Conservation (phyloP, 2,113 vertebrate species). For the Corythoichthys intestinalis region DNA sequence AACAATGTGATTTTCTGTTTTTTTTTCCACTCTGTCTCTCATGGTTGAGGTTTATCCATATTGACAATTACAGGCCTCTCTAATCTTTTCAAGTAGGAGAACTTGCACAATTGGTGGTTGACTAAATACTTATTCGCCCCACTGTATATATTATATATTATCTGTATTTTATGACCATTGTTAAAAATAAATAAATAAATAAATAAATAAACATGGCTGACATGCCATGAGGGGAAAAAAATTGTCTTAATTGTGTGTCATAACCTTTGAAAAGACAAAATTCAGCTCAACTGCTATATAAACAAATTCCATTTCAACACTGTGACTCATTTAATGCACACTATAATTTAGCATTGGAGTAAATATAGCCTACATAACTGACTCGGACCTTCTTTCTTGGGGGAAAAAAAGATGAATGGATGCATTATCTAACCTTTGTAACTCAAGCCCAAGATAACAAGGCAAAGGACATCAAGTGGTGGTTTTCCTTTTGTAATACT, state of each 20-base stretch:
- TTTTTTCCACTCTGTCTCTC: too few relatives aligned
- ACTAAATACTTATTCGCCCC: too few relatives aligned
- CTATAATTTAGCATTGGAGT: slow-evolving; percentile 42
- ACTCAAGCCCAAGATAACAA: slow-evolving; percentile 48
- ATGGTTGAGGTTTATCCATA: too few relatives aligned
- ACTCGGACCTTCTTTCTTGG: slow-evolving; percentile 18
- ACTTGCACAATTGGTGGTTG: too few relatives aligned
- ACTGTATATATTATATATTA: too few relatives aligned
- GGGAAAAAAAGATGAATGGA: slow-evolving; percentile 30
- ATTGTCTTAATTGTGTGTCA: background rate
- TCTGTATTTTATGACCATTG: too few relatives aligned
- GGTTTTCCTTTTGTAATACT: slow-evolving; percentile 34
- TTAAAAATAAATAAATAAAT: too few relatives aligned
- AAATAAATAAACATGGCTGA: background rate
- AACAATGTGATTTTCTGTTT: too few relatives aligned
- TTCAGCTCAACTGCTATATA: slow-evolving; percentile 49
- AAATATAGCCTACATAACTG: slow-evolving; percentile 43
- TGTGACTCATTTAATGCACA: slow-evolving; percentile 51
- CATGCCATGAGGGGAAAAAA: background rate
- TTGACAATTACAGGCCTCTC: too few relatives aligned
- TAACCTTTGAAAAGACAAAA: slow-evolving; percentile 28
- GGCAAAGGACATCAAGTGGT: slow-evolving; percentile 12
- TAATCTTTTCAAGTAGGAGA: too few relatives aligned
- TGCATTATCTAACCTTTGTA: slow-evolving; percentile 37
- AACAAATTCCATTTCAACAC: slow-evolving; percentile 48